A percentile compares a stretch with the other conserved stretches of the same genome.
Conservation (phyloP, 1,140 invertebrate species). For the Ganaspis sp. region DNA sequence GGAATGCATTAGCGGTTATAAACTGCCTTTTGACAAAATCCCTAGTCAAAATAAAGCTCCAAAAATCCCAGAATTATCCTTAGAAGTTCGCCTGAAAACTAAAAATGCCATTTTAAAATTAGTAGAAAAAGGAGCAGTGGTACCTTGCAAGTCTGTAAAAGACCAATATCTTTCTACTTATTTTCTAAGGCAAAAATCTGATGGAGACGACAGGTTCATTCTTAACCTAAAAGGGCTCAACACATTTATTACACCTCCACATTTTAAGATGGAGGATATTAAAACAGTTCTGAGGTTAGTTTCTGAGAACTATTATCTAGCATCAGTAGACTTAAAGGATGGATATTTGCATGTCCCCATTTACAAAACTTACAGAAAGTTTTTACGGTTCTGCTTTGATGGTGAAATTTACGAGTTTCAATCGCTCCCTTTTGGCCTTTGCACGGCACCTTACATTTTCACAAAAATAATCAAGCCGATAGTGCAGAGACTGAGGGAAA, state of each 20-base stretch:
- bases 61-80: neutral
- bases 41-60: neutral
- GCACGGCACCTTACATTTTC: slow-evolving; percentile 21
- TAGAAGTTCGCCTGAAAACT: neutral
- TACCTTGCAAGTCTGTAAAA: neutral
- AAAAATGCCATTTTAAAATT: slow-evolving; percentile 14
- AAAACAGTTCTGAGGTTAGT: slow-evolving; percentile 26
- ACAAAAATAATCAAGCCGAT: slow-evolving; percentile 33
- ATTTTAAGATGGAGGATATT: slow-evolving; percentile 34
- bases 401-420: slow-evolving; percentile 12
- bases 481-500: neutral
- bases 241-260: neutral
- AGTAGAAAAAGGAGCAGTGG: slow-evolving; percentile 22
- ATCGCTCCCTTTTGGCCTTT: slow-evolving; percentile 13
- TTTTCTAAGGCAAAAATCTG: slow-evolving; percentile 25
- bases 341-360: neutral
- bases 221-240: slow-evolving; percentile 11
- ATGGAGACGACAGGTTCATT: neutral
- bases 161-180: slow-evolving; percentile 18
- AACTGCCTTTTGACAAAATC: slow-evolving; percentile 21
- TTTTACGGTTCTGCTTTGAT: slow-evolving; percentile 11
- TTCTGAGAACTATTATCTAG: neutral
- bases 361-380: slow-evolving; percentile 2
- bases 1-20: slow-evolving; percentile 24
- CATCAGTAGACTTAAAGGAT: neutral